phyloP scores from a whole-genome alignment of 2,113 vertebrate species.

The Merops nubicus region DNA sequence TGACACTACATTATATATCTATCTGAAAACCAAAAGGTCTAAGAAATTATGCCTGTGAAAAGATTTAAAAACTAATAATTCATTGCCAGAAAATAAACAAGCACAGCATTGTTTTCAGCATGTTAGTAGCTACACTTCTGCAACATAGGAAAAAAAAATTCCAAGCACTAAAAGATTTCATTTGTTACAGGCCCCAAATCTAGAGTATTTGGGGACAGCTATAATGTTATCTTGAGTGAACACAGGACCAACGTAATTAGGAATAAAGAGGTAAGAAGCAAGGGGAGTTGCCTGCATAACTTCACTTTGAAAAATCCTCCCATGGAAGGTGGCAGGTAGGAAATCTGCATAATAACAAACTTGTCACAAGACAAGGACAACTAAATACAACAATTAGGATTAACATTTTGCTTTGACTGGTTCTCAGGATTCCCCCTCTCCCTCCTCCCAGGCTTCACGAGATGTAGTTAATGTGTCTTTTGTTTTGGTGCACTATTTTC shows the following conservation, averaged over 20 bases:
- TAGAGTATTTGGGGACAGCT: constrained; percentile 63
- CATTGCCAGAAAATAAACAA: background rate
- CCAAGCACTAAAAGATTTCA: constrained; percentile 53
- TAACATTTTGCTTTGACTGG: constrained; percentile 58
- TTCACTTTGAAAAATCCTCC: constrained; percentile 68
- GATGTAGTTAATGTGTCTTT: background rate
- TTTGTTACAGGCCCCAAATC: constrained; percentile 56
- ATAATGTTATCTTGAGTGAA: constrained; percentile 75
- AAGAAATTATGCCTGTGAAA: background rate
- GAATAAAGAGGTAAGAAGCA: constrained; percentile 73
- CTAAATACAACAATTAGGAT: constrained; percentile 70
- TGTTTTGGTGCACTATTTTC: background rate
- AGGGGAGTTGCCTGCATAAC: constrained; percentile 74
- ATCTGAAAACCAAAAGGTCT: background rate
- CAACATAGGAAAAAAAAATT: background rate
- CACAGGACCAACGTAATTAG: constrained; percentile 73
- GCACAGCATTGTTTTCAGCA: background rate
- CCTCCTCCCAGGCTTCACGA: background rate
- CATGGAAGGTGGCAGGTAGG: constrained; percentile 74
- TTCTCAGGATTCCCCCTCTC: constrained; percentile 22
- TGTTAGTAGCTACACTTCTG: background rate
- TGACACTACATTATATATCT: background rate
- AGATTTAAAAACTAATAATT: background rate
- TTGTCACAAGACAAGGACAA: constrained; percentile 74
- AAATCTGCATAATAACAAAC: constrained; percentile 78